Conservation (phyloP, 2,113 vertebrate genomes). For the Corythornis vintsioides region DNA sequence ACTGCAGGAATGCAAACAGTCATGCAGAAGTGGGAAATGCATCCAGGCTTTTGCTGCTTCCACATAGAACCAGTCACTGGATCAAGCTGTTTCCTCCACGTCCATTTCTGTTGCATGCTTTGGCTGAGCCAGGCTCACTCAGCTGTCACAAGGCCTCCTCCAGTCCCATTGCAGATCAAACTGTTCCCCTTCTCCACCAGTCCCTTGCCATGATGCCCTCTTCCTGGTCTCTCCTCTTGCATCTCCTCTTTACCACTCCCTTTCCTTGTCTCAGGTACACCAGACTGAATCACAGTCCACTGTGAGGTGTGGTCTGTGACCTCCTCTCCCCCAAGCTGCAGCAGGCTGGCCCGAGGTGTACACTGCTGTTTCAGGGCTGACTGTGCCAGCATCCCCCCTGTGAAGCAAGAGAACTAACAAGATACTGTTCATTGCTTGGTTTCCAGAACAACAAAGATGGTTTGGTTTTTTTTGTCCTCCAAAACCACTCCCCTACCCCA, state of each 20-base stretch:
- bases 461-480: not conserved
- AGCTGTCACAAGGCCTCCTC: not conserved
- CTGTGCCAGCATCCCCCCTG: not conserved
- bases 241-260: not conserved
- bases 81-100: not conserved
- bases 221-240: not conserved
- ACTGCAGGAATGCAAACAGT: too few species aligned
- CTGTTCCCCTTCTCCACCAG: not conserved
- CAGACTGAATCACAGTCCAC: not conserved
- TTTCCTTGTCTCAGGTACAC: not conserved
- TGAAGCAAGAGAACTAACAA: not conserved
- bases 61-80: not conserved
- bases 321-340: not conserved
- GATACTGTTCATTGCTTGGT: not conserved
- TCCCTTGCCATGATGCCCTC: not conserved
- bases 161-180: not conserved
- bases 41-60: not conserved
- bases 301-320: not conserved
- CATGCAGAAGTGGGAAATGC: not conserved
- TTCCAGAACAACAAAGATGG: not conserved
- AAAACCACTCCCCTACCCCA: not conserved
- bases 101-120: not conserved
- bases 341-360: accelerated
- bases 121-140: not conserved
- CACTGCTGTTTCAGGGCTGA: not conserved